A percentile compares a stretch with the other conserved stretches of the same genome.
Evolutionary conservation across 2,888 invertebrate species (phyloP).

Genomic region (Apotomis turbidana): DNA sequence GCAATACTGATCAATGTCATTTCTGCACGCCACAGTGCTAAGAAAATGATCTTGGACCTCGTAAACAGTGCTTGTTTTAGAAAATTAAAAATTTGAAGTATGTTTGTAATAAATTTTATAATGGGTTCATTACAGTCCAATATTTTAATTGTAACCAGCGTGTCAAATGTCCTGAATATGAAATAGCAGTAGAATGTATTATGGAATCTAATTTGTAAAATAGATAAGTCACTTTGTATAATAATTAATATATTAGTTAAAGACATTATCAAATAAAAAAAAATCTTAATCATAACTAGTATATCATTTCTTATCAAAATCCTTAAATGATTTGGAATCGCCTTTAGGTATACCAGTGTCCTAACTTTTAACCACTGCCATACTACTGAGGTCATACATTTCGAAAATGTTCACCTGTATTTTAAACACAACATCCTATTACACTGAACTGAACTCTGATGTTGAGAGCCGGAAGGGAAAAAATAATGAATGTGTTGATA

Average conservation of each 20-base stretch:
- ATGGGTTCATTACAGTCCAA: conserved; percentile 48
- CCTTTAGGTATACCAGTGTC: no score
- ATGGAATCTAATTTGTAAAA: conserved; percentile 62
- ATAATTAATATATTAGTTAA: conserved; percentile 76
- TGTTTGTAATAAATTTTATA: conserved; percentile 51
- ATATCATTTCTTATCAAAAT: conserved; percentile 36
- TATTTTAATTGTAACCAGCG: conserved; percentile 58
- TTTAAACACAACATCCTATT: no score
- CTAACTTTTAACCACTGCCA: no score
- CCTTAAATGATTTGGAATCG: background rate
- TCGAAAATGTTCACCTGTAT: no score
- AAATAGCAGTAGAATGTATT: conserved; percentile 55
- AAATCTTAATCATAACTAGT: conserved; percentile 58
- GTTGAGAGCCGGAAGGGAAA: no score
- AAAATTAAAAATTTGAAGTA: conserved; percentile 49
- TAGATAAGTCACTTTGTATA: conserved; percentile 79
- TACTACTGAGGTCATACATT: no score
- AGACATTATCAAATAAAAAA: conserved; percentile 81
- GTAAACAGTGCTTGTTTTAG: conserved; percentile 50
- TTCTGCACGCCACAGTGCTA: conserved; percentile 5
- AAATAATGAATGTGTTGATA: no score
- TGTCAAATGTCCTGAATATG: conserved; percentile 73
- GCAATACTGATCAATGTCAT: background rate
- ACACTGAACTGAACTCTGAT: no score
- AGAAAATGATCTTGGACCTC: conserved; percentile 52